Evolutionary conservation across 2,797 vertebrate species (phyloP), one percentile per base, ranked within the genome.

Genomic region (Danionella dracula): DNA sequence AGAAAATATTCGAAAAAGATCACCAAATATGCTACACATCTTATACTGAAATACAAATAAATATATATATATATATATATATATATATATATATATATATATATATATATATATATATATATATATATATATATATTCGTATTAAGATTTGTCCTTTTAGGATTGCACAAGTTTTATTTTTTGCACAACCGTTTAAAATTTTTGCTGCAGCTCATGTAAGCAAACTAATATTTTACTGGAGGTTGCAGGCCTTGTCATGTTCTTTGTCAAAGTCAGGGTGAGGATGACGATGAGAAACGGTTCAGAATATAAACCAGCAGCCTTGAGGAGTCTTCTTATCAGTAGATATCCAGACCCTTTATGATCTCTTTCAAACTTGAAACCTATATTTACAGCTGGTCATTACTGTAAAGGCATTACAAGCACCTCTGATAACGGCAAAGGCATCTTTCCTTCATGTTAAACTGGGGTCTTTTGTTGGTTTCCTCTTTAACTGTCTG

Each of bases 311-410:
- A 20, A 49, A 60, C 13, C 56, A 37, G 49, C 46, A 71, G 61
- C 55, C 32, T 19, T 32, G 17, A 41, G 17, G 17, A 70, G 73
- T 66, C 55, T 50, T 49, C 64, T 61, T 44, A 72, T 60, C 78
- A 73, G 74, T 69, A 73, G 77, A 77, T 79, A 77, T 76, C 48
- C 73, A 67, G 53, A 58, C 16, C 13, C 13, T 56, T 41, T 32
- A 9, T 57, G 42, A 64, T 66, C n/a, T 23, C 29, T 54, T 21
- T 13, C 21, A 56, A n/a, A 38, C 15, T 23, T 31, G 35, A 38
- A 50, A 8, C 51, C 64, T 75, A 37, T 60, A 70, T 67, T 77
- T 76, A 42, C 40, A 67, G 21, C 31, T 17, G 34, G 12, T 32
- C 4, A 10, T 38, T 48, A 32, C 41, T 49, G 21, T 31, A 38